Base-by-base conservation (phyloP, 2,888 invertebrate species). In the Oconnorella tubifera region DNA sequence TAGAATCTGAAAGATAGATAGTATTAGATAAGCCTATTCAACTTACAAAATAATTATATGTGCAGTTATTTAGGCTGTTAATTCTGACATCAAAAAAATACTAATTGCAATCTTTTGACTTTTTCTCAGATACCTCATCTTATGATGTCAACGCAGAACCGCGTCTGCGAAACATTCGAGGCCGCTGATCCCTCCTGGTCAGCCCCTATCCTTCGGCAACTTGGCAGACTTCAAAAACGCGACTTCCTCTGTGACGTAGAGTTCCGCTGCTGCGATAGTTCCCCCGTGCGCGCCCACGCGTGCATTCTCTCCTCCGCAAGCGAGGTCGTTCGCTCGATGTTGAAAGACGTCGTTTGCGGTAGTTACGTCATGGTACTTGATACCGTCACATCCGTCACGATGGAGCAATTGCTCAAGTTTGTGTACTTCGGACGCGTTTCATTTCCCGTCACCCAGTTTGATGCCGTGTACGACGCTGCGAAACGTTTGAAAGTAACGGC, bases 231-330 rank as follows among this genome's bases (percentile, higher is more conserved):
- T 25, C 63, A 63, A 55, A 33, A 63, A 23, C 56, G 51, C 27
- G 60, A 51, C 25, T 51, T 57, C 29, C 57, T 63, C 48, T 63
- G 63, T 19, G 64, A 64, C 32, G 49, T 59, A n/a, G 33, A 51
- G 25, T 51, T 29, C 1, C 55, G 50, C 3, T 63, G 51, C 29
- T 64, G 60, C 3, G 53, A 49, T 0, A 53, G 55, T 23, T n/a
- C 48, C 29, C 14, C 53, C 27, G 33, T 64, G 28, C 31, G 33
- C 4, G 64, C 64, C 2, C 64, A 64, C 48, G 61, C 61, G 23
- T 59, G 59, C 23, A 61, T 60, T 2, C 27, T 64, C 2, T 60
- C 64, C 19, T 60, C 61, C 2, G 64, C 61, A 4, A 64, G 64
- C 50, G 19, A 60, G 1, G 28, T 29, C n/a, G 33, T 60, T 19